A percentile compares a stretch with the other conserved stretches of the same genome.
phyloP scores from a whole-genome alignment of 1,140 invertebrate genomes.

The Lucilia sericata region DNA sequence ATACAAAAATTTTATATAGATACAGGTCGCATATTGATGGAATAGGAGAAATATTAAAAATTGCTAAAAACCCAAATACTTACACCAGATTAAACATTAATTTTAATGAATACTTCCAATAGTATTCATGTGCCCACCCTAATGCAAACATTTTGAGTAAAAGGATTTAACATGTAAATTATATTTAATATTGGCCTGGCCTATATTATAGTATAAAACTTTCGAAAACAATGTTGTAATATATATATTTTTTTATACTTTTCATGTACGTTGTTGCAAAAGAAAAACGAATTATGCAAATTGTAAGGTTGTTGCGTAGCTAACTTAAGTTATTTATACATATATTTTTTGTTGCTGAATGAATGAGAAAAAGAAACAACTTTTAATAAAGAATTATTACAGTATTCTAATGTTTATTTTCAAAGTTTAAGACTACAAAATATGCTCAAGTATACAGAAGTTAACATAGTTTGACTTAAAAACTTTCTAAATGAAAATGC shows the following conservation, averaged over 20 bases:
- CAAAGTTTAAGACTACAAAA: conserved; percentile 24
- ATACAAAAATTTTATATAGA: too few species aligned
- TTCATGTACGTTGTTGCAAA: not conserved
- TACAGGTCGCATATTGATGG: too few species aligned
- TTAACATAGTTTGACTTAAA: conserved; percentile 23
- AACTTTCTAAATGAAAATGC: conserved; percentile 11
- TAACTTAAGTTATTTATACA: not conserved
- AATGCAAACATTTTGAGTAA: not conserved
- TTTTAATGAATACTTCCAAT: too few species aligned
- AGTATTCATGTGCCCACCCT: too few species aligned
- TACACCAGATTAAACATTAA: too few species aligned
- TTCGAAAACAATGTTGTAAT: not conserved
- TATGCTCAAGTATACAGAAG: conserved; percentile 23
- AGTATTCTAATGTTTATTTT: conserved; percentile 24
- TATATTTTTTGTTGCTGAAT: not conserved
- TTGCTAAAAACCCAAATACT: too few species aligned
- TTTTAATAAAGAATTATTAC: conserved; percentile 30
- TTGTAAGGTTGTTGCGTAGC: not conserved
- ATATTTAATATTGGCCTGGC: conserved; percentile 5
- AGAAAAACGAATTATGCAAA: not conserved
- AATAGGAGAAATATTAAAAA: too few species aligned
- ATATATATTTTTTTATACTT: not conserved
- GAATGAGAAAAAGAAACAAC: not conserved
- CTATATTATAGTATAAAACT: not conserved
- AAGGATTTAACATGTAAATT: conserved; percentile 24